Evolutionary conservation across 2,888 invertebrate genomes (phyloP), one percentile per base, ranked within the genome.

Genomic region (Lathronympha strigana): DNA sequence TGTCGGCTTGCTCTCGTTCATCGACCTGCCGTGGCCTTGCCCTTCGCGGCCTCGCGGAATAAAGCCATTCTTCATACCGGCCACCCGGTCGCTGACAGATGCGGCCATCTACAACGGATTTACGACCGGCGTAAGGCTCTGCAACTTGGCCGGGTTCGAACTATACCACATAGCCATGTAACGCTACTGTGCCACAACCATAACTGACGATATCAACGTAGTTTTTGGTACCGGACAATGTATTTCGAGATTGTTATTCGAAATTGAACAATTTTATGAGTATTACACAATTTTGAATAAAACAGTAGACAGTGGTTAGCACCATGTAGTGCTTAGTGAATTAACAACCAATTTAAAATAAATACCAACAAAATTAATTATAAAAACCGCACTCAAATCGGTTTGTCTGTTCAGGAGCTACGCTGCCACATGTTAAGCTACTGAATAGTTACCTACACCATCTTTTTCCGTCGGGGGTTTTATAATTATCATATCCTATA

Each of bases 1-100:
- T 15, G 60, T 40, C 66, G 66, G 64, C 36, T 60, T 58, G 51
- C 28, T 38, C 53, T 61, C 66, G 66, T 54, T 54, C 66, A 40
- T 54, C 47, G 66, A 66, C 66, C 66, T 53, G 51, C 31, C 53
- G 60, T 61, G 66, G 66, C 66, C 66, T 66, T 66, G 66, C 66
- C 66, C 66, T 66, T 66, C 60, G 60, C 60, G 66, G 66, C 66
- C 66, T 61, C 66, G 66, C 60, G 53, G 66, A 60, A 61, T 66
- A 61, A 66, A 66, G 66, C 66, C 60, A 66, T 66, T 66, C 66
- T 66, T 66, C 66, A 66, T 61, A 61, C 47, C 53, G 53, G 51
- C 33, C 57, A 53, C 38, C 64, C 64, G 28, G 47, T 53, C 60
- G 58, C 58, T 19, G 64, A 53, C 51, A 51, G 58, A 50, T 58